Evolutionary conservation across 2,888 invertebrate species (phyloP).

Genomic region (Orchesellides sinensis): DNA sequence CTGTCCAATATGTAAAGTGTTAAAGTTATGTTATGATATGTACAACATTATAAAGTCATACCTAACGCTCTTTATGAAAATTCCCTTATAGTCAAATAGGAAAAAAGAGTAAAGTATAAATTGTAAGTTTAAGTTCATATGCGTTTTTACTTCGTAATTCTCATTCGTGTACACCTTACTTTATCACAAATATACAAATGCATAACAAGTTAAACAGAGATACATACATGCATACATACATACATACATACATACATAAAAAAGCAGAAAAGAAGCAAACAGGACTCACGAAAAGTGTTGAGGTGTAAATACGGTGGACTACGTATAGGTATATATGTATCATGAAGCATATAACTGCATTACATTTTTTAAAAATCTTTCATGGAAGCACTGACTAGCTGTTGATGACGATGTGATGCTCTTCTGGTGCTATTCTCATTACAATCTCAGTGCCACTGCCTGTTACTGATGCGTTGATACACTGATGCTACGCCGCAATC

Average conservation of each 20-base stretch:
- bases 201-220: too few species aligned
- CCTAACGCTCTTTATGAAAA: too few species aligned
- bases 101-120: slow-evolving; percentile 29
- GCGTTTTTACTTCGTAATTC: slow-evolving; percentile 22
- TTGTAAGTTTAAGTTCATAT: slow-evolving; percentile 38
- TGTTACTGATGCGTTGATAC: slow-evolving; percentile 5
- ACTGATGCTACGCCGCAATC: not conserved
- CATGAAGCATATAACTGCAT: slow-evolving; percentile 5
- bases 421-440: not conserved
- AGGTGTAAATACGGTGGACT: slow-evolving; percentile 24
- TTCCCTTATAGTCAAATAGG: not conserved
- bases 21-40: too few species aligned
- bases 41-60: too few species aligned
- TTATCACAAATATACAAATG: too few species aligned
- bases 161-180: slow-evolving; percentile 11
- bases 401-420: too few species aligned
- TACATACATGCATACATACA: too few species aligned
- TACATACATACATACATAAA: too few species aligned
- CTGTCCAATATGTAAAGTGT: not conserved
- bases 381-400: slow-evolving; percentile 30
- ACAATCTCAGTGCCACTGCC: not conserved
- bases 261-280: slow-evolving; percentile 26
- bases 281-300: slow-evolving; percentile 43
- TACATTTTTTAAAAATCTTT: slow-evolving; percentile 18
- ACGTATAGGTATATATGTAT: not conserved